Percentiles rank a stretch among this genome's conserved stretches.
phyloP scores from a whole-genome alignment of 2,797 vertebrate species.

The Siniperca obscura region DNA sequence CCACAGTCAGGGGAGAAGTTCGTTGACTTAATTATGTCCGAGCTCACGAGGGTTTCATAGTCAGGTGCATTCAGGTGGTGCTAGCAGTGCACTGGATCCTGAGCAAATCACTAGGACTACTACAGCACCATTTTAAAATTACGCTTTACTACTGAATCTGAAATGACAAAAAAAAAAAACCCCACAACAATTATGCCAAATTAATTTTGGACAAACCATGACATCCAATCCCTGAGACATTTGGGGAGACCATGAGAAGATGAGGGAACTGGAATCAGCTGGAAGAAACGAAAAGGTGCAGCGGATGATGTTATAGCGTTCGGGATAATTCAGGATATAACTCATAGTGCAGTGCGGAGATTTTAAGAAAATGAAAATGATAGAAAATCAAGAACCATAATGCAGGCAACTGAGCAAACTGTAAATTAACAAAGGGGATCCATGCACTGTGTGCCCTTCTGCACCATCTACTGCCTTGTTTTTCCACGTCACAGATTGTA shows the following conservation, averaged over 20 bases:
- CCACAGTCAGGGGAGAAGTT: slow-evolving; percentile 22
- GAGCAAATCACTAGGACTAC: not conserved
- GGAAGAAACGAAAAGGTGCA: not conserved
- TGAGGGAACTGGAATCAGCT: not conserved
- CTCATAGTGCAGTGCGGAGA: not conserved
- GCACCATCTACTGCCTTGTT: not conserved
- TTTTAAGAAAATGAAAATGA: not conserved
- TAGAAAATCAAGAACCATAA: not conserved
- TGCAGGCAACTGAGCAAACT: not conserved
- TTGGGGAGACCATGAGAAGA: not conserved
- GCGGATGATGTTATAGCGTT: not conserved
- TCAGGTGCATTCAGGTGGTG: not conserved
- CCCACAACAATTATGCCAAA: not conserved
- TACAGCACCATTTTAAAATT: not conserved
- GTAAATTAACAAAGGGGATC: not conserved
- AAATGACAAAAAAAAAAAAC: not conserved
- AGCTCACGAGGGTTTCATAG: not conserved
- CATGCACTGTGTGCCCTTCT: not conserved
- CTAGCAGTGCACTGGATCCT: not conserved
- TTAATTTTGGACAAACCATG: not conserved
- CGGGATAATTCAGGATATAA: not conserved
- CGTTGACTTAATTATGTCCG: not conserved
- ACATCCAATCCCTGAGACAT: not conserved
- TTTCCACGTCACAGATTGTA: not conserved
- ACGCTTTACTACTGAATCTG: not conserved